A percentile compares a stretch with the other conserved stretches of the same genome.
Evolutionary conservation across 35 echinoderm and acorn worm genomes (phyloP).

Genomic region (Lytechinus variegatus): DNA sequence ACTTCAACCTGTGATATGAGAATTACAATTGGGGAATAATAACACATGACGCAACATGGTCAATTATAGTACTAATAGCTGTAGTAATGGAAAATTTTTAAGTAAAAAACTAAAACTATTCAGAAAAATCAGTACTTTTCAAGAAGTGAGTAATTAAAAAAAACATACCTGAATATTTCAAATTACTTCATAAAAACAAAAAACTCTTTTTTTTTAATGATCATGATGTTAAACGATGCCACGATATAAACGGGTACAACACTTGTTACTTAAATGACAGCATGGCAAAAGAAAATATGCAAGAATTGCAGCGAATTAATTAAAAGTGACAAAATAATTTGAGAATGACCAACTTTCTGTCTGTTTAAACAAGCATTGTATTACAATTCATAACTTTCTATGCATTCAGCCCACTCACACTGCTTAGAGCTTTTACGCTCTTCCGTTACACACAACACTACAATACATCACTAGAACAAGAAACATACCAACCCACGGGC

Average conservation of each 20-base stretch:
- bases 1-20: too few relatives aligned
- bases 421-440: not conserved
- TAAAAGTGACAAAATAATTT: not conserved
- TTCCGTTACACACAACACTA: not conserved
- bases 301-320: conserved; percentile 12
- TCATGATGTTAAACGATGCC: not conserved
- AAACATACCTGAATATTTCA: not conserved
- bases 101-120: not conserved
- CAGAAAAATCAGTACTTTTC: conserved; percentile 3
- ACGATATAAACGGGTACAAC: not conserved
- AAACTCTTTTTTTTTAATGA: not conserved
- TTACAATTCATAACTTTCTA: not conserved
- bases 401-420: not conserved
- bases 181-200: not conserved
- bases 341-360: not conserved
- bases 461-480: not conserved
- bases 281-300: conserved; percentile 7
- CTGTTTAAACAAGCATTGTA: not conserved
- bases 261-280: not conserved
- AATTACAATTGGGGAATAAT: too few relatives aligned
- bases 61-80: not conserved
- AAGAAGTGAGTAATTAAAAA: not conserved
- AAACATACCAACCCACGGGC: not conserved
- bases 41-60: too few relatives aligned
- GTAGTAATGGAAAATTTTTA: not conserved